Conservation (phyloP, 1,140 invertebrate species). For the Achroia grisella region DNA sequence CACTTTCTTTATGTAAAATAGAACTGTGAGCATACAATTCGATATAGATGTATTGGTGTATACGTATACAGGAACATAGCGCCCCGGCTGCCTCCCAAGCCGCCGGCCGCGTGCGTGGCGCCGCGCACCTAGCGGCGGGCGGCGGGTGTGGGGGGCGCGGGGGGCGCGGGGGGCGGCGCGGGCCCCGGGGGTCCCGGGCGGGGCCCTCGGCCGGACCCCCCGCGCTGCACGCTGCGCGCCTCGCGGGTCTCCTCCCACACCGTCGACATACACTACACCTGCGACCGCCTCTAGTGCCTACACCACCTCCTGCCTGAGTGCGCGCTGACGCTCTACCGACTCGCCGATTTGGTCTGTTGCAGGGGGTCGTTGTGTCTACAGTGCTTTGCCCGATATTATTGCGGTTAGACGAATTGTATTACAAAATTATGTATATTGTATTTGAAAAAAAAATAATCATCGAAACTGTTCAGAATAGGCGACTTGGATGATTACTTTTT, state of each 20-base stretch:
- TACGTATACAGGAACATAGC: constrained; percentile 22
- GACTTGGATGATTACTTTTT: too few species aligned
- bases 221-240: background rate
- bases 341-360: too few species aligned
- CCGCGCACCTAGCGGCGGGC: constrained; percentile 28
- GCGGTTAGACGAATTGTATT: too few species aligned
- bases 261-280: background rate
- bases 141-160: background rate
- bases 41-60: background rate
- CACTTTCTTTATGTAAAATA: too few species aligned
- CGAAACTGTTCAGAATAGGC: too few species aligned
- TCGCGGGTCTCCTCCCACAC: background rate
- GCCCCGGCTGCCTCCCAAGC: constrained; percentile 57
- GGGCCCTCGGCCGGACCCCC: background rate
- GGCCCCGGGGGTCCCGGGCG: background rate
- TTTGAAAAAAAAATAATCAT: too few species aligned
- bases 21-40: too few species aligned
- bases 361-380: too few species aligned
- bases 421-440: too few species aligned
- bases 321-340: too few species aligned
- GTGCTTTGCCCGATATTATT: too few species aligned
- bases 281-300: too few species aligned
- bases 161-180: background rate
- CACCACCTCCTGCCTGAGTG: background rate
- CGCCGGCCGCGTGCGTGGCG: constrained; percentile 35